Conservation (phyloP, 1,140 invertebrate species). For the Intoshia linei region DNA sequence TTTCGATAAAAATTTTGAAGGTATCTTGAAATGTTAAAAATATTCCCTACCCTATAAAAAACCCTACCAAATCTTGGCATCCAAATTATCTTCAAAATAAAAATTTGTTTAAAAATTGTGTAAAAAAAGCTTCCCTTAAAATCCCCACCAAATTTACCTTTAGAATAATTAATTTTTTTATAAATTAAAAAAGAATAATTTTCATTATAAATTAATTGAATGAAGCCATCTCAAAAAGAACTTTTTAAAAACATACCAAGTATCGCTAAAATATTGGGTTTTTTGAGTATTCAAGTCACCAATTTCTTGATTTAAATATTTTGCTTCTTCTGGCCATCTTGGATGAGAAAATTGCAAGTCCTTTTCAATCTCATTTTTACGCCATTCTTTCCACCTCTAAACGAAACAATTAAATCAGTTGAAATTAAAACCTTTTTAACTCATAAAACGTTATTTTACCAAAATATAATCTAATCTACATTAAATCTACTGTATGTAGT, state of each 20-base stretch:
- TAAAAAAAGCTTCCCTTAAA: too few species aligned
- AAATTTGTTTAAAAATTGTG: too few species aligned
- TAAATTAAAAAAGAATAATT: too few species aligned
- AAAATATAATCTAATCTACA: not conserved
- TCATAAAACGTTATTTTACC: not conserved
- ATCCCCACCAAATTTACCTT: too few species aligned
- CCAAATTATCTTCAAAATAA: too few species aligned
- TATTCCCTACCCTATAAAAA: too few species aligned
- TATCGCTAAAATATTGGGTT: slow-evolving; percentile 15
- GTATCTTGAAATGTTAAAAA: too few species aligned
- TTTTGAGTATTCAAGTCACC: slow-evolving; percentile 9
- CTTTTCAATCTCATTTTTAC: slow-evolving; percentile 10
- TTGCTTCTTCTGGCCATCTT: slow-evolving; percentile 15
- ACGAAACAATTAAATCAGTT: slow-evolving; percentile 2
- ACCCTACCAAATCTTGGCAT: too few species aligned
- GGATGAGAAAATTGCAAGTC: slow-evolving; percentile 15
- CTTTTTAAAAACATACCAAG: slow-evolving; percentile 11
- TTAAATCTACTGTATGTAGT: not conserved
- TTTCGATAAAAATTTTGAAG: too few species aligned
- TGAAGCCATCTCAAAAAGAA: not conserved
- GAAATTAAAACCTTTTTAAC: not conserved
- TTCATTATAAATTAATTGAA: not conserved
- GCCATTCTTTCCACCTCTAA: slow-evolving; percentile 11
- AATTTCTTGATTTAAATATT: slow-evolving; percentile 11
- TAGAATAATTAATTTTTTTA: too few species aligned